Evolutionary conservation across 2,797 vertebrate species (phyloP), one percentile per base, ranked within the genome.

Genomic region (Zenarchopterus dispar): DNA sequence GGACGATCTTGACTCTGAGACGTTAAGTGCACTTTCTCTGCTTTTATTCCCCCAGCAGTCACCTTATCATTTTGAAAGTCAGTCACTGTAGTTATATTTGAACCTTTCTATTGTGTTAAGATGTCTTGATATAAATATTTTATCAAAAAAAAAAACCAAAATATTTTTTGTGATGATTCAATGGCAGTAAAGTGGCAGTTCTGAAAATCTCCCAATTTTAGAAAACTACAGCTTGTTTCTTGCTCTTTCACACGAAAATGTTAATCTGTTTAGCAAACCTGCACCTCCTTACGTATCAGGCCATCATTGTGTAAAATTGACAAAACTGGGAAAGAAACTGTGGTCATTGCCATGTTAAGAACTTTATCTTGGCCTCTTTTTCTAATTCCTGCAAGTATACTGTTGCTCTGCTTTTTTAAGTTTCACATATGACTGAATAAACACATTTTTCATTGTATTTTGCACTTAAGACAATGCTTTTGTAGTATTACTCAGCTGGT

Each of bases 401-500:
- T 89, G 63, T 70, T 81, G 81, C 85, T 81, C 45, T 64, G 75
- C 60, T 85, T 82, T 82, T 76, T 78, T 64, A 44, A 70, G 52
- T 86, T 91, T 88, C 88, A 92, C 89, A 72, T 53, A 69, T 86
- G 91, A 93, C 88, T 62, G 81, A 90, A 78, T 84, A 82, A 69
- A 70, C 66, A 80, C 72, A 54, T 75, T 84, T 78, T 73, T 73
- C 66, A 78, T 83, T 84, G 89, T 82, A 78, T 86, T 91, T 90
- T 86, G 71, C 84, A 93, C 91, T 90, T 93, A 88, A 91, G 89
- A 92, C 92, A 93, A 93, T 90, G 93, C 94, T 95, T 93, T 92
- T 93, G 95, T 94, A 85, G 82, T 94, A 82, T 80, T 81, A 66
- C 85, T 82, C 79, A 81, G 84, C 84, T 80, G 92, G 41, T 94